These are phyloP conservation scores for Ptilorrhoa leucosticta DNA, from an alignment of 2,113 vertebrate genomes.

Conservation along the genomic window DNA sequence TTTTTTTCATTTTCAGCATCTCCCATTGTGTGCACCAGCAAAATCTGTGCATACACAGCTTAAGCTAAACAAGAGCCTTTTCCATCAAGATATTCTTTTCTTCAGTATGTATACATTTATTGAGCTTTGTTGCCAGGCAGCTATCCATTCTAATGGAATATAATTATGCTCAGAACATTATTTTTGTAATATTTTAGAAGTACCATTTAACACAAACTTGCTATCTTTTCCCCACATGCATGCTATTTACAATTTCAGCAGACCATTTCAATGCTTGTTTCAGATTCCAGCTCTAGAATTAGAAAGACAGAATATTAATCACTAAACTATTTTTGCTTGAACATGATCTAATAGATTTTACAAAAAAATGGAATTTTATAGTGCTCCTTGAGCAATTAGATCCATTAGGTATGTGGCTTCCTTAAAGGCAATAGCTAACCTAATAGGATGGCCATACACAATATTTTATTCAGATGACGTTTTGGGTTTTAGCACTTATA, in stretches of 20 bases:
- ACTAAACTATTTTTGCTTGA: slow-evolving; percentile 34
- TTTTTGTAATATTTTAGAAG: slow-evolving; percentile 40
- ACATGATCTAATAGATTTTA: slow-evolving; percentile 36
- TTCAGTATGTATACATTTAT: background rate
- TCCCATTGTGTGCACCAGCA: background rate
- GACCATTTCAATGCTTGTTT: slow-evolving; percentile 19
- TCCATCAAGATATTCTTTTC: background rate
- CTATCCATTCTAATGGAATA: slow-evolving; percentile 26
- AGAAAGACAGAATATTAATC: slow-evolving; percentile 55
- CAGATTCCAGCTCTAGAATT: slow-evolving; percentile 47
- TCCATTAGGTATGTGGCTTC: slow-evolving; percentile 33
- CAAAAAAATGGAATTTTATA: background rate
- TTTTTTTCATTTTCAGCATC: background rate
- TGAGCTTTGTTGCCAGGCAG: slow-evolving; percentile 41
- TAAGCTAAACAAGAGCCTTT: slow-evolving; percentile 10
- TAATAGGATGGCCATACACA: slow-evolving; percentile 28
- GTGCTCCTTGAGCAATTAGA: slow-evolving; percentile 54
- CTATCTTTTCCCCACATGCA: slow-evolving; percentile 13
- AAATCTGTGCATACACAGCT: background rate
- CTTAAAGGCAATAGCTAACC: slow-evolving; percentile 47
- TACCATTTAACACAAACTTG: slow-evolving; percentile 27
- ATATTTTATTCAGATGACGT: slow-evolving; percentile 25
- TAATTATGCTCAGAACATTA: slow-evolving; percentile 39
- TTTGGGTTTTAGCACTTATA: slow-evolving; percentile 54
- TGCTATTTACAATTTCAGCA: slow-evolving; percentile 49